Percentiles rank a stretch among this genome's conserved stretches.
Evolutionary conservation across 1,140 invertebrate genomes (phyloP).

Genomic region (Monomorium pharaonis): DNA sequence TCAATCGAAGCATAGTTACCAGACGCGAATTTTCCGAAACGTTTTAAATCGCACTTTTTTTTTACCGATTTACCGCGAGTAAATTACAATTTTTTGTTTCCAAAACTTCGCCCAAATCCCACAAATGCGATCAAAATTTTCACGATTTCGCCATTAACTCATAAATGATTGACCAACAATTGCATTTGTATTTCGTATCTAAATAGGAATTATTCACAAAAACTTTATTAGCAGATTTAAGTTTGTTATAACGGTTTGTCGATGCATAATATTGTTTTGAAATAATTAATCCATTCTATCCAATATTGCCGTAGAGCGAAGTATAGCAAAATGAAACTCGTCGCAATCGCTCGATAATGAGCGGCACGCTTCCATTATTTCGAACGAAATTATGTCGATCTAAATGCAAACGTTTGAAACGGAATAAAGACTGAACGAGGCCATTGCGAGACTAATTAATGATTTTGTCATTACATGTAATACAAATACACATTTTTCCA

Average conservation of each 20-base stretch:
- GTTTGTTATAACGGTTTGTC: constrained; percentile 15
- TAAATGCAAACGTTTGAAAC: constrained; percentile 30
- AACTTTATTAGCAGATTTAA: constrained; percentile 46
- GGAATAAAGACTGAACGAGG: background rate
- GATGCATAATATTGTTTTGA: constrained; percentile 18
- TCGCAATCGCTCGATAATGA: constrained; percentile 21
- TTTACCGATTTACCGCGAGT: background rate
- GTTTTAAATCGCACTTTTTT: background rate
- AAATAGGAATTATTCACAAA: constrained; percentile 46
- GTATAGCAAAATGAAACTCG: background rate
- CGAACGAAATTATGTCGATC: constrained; percentile 34
- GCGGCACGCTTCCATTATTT: constrained; percentile 14
- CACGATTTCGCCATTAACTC: background rate
- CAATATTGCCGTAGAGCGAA: constrained; percentile 1
- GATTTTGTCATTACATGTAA: constrained; percentile 9
- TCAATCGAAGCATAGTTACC: background rate
- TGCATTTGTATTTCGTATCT: constrained; percentile 8
- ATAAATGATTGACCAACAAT: background rate
- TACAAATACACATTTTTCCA: background rate
- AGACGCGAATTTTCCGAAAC: background rate
- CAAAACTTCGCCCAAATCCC: background rate
- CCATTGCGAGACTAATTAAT: constrained; percentile 23
- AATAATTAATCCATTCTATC: constrained; percentile 36
- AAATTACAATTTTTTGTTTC: constrained; percentile 1
- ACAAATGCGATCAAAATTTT: background rate